These are phyloP conservation scores for Gila robusta DNA, from an alignment of 2,797 vertebrate species.

Conservation along the genomic window DNA sequence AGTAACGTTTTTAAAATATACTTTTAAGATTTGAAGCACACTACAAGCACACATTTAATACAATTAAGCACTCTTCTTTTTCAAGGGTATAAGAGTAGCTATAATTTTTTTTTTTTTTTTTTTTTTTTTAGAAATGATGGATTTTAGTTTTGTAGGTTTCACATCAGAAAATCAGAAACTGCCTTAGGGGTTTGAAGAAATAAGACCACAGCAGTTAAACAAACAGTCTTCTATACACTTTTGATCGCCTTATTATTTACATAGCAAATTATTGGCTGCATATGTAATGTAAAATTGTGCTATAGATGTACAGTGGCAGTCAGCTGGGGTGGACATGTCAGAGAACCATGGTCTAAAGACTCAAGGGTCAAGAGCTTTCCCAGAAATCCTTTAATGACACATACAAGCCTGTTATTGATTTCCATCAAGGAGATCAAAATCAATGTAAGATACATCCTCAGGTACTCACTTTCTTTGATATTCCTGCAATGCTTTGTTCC, in stretches of 20 bases:
- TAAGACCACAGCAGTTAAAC: not conserved
- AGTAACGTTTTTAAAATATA: too few species aligned
- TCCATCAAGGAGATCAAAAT: conserved; percentile 9
- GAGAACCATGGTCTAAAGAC: not conserved
- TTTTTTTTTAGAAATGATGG: too few species aligned
- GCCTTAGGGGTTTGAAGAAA: too few species aligned
- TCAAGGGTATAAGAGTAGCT: too few species aligned
- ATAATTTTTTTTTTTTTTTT: too few species aligned
- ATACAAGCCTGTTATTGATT: conserved; percentile 12
- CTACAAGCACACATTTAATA: too few species aligned
- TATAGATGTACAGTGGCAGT: not conserved
- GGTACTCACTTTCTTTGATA: not conserved
- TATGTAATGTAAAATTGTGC: not conserved
- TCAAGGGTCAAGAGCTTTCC: not conserved
- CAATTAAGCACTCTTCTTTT: too few species aligned
- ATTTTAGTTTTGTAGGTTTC: not conserved
- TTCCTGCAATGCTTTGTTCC: conserved; percentile 9
- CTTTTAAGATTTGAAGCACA: too few species aligned
- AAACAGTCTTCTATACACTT: not conserved
- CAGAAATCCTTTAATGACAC: conserved; percentile 7
- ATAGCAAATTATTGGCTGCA: not conserved
- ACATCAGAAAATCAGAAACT: not conserved
- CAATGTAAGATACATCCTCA: conserved; percentile 4
- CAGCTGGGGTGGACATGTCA: not conserved
- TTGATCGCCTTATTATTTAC: not conserved